Conservation (phyloP, 2,888 invertebrate species). For the Callosobruchus maculatus region DNA sequence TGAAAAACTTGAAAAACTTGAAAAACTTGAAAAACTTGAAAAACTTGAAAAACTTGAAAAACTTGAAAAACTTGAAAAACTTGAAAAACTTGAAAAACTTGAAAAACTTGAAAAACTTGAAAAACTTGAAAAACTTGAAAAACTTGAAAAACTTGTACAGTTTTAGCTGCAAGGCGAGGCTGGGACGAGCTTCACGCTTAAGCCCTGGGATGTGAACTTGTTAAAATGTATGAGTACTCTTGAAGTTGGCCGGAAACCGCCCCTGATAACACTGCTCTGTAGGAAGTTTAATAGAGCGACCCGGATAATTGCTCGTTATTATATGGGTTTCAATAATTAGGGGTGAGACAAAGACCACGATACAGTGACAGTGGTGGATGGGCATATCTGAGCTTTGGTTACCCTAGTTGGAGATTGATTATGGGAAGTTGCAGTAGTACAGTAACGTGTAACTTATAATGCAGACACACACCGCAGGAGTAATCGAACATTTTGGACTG, state of each 20-base stretch:
- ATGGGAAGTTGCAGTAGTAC: no score
- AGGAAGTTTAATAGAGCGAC: neutral
- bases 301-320: neutral
- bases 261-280: neutral
- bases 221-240: neutral
- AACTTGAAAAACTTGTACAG: no score
- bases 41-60: no score
- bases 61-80: no score
- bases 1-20: no score
- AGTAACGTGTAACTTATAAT: no score
- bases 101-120: no score
- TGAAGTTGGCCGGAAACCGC: neutral
- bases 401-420: neutral
- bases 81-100: no score
- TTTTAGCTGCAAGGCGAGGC: neutral
- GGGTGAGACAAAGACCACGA: neutral
- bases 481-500: no score
- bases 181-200: neutral
- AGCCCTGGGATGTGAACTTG: neutral
- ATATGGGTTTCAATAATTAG: neutral
- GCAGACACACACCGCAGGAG: no score
- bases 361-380: neutral
- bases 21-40: no score
- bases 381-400: neutral
- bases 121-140: no score